Evolutionary conservation across 1,140 invertebrate genomes (phyloP), one percentile per base, ranked within the genome.

Genomic region (Drosophila navojoa): DNA sequence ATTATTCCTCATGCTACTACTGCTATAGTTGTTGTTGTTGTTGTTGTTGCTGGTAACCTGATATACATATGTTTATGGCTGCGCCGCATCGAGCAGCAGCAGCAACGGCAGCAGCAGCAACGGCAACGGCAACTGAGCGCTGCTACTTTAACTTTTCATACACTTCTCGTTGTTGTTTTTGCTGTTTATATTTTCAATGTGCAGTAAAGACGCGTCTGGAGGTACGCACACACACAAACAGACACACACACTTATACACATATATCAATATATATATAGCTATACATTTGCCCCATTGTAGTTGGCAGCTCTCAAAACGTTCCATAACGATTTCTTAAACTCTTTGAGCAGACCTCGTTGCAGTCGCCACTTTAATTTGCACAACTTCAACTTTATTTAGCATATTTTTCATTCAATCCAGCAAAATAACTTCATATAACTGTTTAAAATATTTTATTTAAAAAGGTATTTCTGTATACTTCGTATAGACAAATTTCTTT

Each of bases 51-150:
- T 71, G 81, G 81, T 86, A 86, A 86, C 84, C 73, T 66, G 81
- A 86, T 86, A 86, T 87, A 86, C 87, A 86, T 87, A 86, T 86
- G 81, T 86, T 86, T 86, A 86, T 86, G 81, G 81, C 82, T 86
- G 84, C 82, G 82, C 82, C 82, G 86, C 82, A 60, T 72, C 77
- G 53, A 45, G 68, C 76, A 53, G 27, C 25, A 16, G 44, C 63
- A 58, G 19, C 58, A n/a, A n/a, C n/a, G n/a, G n/a, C 58, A 11
- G 19, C 50, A 67, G 5, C 44, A 11, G 45, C 63, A 42, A 29
- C 29, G 13, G 32, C 59, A 69, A 47, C 38, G 11, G 35, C 66
- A 81, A 69, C 70, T 77, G 67, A 55, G 68, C 80, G 79, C 79
- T 76, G 81, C 84, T 86, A 86, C 82, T 86, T 86, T 86, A 86